A percentile compares a stretch with the other conserved stretches of the same genome.
phyloP scores from a whole-genome alignment of 2,888 invertebrate genomes.

The Habroteleia sp. region DNA sequence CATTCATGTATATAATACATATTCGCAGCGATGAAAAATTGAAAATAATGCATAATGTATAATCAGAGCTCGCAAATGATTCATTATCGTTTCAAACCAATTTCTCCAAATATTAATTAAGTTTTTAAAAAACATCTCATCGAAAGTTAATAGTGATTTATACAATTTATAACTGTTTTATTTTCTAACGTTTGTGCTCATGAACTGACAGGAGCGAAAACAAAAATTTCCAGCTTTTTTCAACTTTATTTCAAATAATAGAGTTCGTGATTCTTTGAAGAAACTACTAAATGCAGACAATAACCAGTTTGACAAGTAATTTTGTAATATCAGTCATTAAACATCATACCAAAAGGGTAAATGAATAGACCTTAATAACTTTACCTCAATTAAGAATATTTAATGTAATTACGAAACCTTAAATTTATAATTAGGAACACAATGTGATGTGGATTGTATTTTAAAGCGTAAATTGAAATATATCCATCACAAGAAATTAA shows the following conservation, averaged over 20 bases:
- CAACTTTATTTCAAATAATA: slow-evolving; percentile 45
- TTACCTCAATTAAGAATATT: no score
- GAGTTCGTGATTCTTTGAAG: slow-evolving; percentile 51
- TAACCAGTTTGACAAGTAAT: slow-evolving; percentile 59
- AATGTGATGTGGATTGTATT: no score
- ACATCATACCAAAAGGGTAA: slow-evolving; percentile 40
- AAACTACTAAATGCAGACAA: slow-evolving; percentile 43
- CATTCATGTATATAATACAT: no score
- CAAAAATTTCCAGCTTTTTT: slow-evolving; percentile 50
- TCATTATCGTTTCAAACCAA: not conserved
- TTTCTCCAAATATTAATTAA: slow-evolving; percentile 30
- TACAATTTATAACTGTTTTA: slow-evolving; percentile 26
- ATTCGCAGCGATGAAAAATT: no score
- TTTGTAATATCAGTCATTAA: slow-evolving; percentile 39
- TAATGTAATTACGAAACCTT: no score
- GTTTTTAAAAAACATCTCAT: slow-evolving; percentile 16
- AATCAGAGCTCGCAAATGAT: no score
- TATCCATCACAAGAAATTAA: no score
- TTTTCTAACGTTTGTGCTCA: slow-evolving; percentile 1
- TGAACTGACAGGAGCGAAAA: slow-evolving; percentile 10
- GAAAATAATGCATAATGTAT: no score
- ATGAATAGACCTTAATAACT: slow-evolving; percentile 6
- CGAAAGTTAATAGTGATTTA: slow-evolving; percentile 9
- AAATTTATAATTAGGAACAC: no score
- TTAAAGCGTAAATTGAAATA: no score